Evolutionary conservation across 2,888 invertebrate species (phyloP), one percentile per base, ranked within the genome.

Genomic region (Polydrusus tereticollis): DNA sequence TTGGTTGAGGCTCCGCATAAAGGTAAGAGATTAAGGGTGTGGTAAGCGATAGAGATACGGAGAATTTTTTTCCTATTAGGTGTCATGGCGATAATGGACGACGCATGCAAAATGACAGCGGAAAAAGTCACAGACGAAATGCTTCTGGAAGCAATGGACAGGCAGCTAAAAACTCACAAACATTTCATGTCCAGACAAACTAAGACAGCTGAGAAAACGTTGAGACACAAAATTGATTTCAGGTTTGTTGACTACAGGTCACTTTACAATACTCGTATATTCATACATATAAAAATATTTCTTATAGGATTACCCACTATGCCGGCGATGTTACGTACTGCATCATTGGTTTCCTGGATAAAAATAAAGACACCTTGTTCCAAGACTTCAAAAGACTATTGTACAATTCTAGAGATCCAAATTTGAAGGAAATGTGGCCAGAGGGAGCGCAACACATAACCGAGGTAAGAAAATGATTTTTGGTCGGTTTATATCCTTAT

Each of bases 291-390:
- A n/a, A n/a, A n/a, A n/a, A n/a, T n/a, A n/a, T n/a, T n/a, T n/a
- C n/a, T 21, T 21, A 14, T 18, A 89, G 93, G 76, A 92, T 96
- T 76, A 94, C 92, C 12, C 99, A 99, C 85, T 99, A 99, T 85
- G 99, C 99, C 0, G 99, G 99, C 3, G 96, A 98, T 82, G 99
- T 99, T 26, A 94, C 94, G 12, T 99, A 99, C 87, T 91, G 91
- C 65, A 90, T 97, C 16, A 88, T 89, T 12, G 97, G 97, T 0
- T 99, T 99, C 87, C 90, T 99, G 86, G 98, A 99, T 85, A 99
- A 99, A 87, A 99, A 99, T 87, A 96, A 94, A 85, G 99, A 99
- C 85, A 94, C 95, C 0, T 88, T 99, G 58, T 99, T 96, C 88
- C 98, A 98, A 88, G 98, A 99, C 86, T 95, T 99, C 82, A 99